Base-by-base conservation (phyloP, 2,888 invertebrate species). In the Athalia cordata region DNA sequence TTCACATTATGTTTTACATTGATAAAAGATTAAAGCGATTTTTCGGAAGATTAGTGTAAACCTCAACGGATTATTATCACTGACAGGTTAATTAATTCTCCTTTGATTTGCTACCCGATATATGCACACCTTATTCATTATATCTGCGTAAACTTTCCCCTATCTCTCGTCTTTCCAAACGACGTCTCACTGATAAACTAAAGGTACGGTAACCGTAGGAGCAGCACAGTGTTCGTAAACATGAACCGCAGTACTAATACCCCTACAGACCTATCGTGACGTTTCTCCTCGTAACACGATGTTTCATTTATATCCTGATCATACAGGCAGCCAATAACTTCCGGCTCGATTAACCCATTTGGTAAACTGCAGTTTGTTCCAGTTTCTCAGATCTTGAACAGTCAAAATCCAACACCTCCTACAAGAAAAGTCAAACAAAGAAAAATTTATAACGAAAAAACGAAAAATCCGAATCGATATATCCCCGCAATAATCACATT, bases 341-440 rank as follows among this genome's bases (percentile, higher is more conserved):
- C 49, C 15, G 66, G 47, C 7, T 66, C 49, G n/a, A 13, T 66
- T 66, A 49, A 66, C 49, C 49, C 13, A 49, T 66, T 66, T 47
- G 3, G 66, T 49, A 66, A n/a, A 49, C 8, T 29, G 29, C 2
- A 29, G 29, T 29, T 29, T 29, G 29, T 29, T 29, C 29, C 29
- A 66, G 47, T 66, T 49, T 15, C 8, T 49, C 66, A 29, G 29
- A 29, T 29, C 2, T 29, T 29, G 29, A 29, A 29, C 29, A 29
- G 2, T 29, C 29, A 29, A 29, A 29, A 29, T 29, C 2, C 29
- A 29, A 29, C 29, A 29, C 29, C 29, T 29, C 1, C 29, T 2
- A 2, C 29, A 29, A 29, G 29, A 2, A 29, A 29, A 29, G 29
- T 2, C 29, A 29, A 29, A 29, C 29, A 2, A 29, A 29, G 29